phyloP scores from a whole-genome alignment of 2,888 invertebrate genomes.

The Cephonodes hylas region DNA sequence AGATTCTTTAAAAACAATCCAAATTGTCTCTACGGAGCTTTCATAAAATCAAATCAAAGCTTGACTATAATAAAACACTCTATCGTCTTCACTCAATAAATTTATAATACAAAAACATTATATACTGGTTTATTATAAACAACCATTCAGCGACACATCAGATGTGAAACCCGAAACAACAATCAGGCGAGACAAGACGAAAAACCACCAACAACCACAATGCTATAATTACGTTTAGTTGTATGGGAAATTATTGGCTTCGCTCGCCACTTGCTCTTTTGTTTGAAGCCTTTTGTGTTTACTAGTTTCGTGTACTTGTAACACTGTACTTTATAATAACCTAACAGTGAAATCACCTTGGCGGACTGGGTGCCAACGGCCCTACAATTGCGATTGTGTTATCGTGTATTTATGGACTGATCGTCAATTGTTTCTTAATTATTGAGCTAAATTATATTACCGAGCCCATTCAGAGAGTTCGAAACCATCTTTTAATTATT shows the following conservation, averaged over 20 bases:
- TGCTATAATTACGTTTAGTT: slow-evolving; percentile 30
- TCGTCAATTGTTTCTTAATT: not conserved
- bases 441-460: too few species aligned
- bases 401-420: not conserved
- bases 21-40: too few species aligned
- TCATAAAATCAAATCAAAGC: too few species aligned
- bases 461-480: too few species aligned
- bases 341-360: not conserved
- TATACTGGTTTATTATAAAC: not conserved
- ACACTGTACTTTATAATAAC: not conserved
- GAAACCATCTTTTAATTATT: too few species aligned
- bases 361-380: not conserved
- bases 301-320: slow-evolving; percentile 26
- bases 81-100: too few species aligned
- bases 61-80: not conserved
- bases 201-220: slow-evolving; percentile 23
- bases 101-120: not conserved
- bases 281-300: slow-evolving; percentile 27
- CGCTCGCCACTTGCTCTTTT: slow-evolving; percentile 26
- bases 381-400: not conserved
- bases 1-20: too few species aligned
- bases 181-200: not conserved
- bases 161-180: not conserved
- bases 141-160: not conserved
- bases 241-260: slow-evolving; percentile 34